Percentiles rank a stretch among this genome's conserved stretches.
Conservation (phyloP, 2,888 invertebrate species). For the Peribatodes rhomboidaria region DNA sequence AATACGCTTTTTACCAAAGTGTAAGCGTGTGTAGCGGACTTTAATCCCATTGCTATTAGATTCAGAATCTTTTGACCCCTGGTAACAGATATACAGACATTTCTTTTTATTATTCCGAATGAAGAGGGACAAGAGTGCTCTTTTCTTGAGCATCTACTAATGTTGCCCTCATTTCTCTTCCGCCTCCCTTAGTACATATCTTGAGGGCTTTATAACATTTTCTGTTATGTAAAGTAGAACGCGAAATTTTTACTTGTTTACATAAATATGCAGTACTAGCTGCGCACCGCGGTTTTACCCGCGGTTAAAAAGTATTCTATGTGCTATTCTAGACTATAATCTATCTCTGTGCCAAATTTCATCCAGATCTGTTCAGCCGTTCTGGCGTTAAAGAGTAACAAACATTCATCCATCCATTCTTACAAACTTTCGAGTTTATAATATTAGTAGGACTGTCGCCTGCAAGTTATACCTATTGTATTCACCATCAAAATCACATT, state of each 20-base stretch:
- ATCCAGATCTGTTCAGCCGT: too few relatives aligned
- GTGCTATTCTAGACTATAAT: too few relatives aligned
- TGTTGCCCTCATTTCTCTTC: constrained; percentile 33
- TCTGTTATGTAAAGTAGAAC: constrained; percentile 5
- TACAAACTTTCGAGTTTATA: too few relatives aligned
- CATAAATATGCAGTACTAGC: neutral
- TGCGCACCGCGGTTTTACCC: too few relatives aligned
- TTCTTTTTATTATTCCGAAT: constrained; percentile 35
- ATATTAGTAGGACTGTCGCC: too few relatives aligned
- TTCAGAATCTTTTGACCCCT: constrained; percentile 5
- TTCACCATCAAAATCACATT: too few relatives aligned
- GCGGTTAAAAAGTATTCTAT: too few relatives aligned
- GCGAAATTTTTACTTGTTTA: neutral
- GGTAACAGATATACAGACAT: constrained; percentile 31
- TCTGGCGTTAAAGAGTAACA: too few relatives aligned
- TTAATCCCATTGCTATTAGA: constrained; percentile 6
- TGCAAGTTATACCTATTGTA: too few relatives aligned
- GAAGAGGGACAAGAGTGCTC: constrained; percentile 32
- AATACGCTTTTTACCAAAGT: neutral
- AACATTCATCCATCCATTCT: too few relatives aligned
- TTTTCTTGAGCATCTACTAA: constrained; percentile 31
- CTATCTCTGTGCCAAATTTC: too few relatives aligned
- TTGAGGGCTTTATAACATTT: constrained; percentile 17
- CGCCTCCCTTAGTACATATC: constrained; percentile 18
- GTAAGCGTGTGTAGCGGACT: neutral